These are phyloP conservation scores for Sialis fuliginosa DNA, from an alignment of 2,888 invertebrate genomes.

Conservation along the genomic window DNA sequence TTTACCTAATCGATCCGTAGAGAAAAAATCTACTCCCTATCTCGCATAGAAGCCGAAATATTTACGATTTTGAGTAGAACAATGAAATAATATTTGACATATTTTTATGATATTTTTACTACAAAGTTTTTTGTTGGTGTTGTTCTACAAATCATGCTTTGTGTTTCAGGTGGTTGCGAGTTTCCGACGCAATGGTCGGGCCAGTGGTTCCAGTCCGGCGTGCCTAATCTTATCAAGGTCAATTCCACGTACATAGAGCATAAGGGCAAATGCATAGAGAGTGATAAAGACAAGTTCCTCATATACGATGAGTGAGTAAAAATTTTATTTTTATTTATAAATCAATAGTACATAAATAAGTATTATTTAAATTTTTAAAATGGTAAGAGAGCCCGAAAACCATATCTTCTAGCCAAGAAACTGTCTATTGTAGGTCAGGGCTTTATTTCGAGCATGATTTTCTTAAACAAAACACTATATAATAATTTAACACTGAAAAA, in stretches of 20 bases:
- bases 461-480: too few relatives aligned
- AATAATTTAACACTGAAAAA: too few relatives aligned
- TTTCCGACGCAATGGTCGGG: slow-evolving; percentile 54
- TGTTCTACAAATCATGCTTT: slow-evolving; percentile 2
- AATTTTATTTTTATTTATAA: not conserved
- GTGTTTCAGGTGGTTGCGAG: slow-evolving; percentile 44
- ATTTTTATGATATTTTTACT: too few relatives aligned
- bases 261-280: slow-evolving; percentile 48
- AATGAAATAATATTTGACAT: too few relatives aligned
- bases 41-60: too few relatives aligned
- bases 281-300: slow-evolving; percentile 45
- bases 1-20: too few relatives aligned
- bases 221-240: slow-evolving; percentile 36
- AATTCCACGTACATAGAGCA: slow-evolving; percentile 46
- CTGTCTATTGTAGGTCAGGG: too few relatives aligned
- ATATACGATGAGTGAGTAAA: slow-evolving; percentile 28
- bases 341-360: not conserved
- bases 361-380: slow-evolving; percentile 3
- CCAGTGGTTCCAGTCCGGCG: slow-evolving; percentile 57
- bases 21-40: too few relatives aligned
- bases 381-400: not conserved
- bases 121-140: not conserved
- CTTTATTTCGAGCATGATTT: too few relatives aligned
- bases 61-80: too few relatives aligned
- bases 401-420: too few relatives aligned